Evolutionary conservation across 2,888 invertebrate genomes (phyloP).

Genomic region (Vesta saturnalis): DNA sequence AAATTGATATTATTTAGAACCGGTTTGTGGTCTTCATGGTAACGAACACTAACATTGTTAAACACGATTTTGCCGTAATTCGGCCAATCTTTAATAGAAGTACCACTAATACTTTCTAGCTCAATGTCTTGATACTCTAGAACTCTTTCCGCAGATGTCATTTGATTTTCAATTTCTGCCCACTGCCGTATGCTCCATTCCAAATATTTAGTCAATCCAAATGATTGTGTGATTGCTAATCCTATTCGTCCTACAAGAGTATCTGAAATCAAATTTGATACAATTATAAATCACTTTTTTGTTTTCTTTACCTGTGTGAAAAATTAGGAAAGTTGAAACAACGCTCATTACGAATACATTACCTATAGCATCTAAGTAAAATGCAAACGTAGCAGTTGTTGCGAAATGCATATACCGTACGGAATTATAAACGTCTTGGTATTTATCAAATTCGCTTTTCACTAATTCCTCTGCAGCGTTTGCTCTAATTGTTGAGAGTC

Average conservation of each 20-base stretch:
- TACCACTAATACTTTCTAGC: slow-evolving; percentile 52
- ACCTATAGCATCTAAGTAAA: slow-evolving; percentile 53
- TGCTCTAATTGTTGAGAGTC: slow-evolving; percentile 56
- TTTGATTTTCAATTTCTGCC: slow-evolving; percentile 81
- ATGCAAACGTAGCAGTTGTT: slow-evolving; percentile 52
- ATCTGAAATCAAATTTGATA: slow-evolving; percentile 60
- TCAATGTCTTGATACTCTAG: slow-evolving; percentile 62
- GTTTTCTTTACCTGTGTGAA: slow-evolving; percentile 23
- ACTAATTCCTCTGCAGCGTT: slow-evolving; percentile 53
- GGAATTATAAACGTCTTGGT: slow-evolving; percentile 57
- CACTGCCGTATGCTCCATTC: slow-evolving; percentile 82
- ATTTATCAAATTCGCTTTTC: slow-evolving; percentile 55
- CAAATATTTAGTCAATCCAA: slow-evolving; percentile 75
- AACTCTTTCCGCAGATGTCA: slow-evolving; percentile 90
- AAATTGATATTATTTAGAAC: slow-evolving; percentile 78
- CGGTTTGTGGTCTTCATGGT: slow-evolving; percentile 73
- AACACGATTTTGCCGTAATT: slow-evolving; percentile 74
- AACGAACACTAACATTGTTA: slow-evolving; percentile 74
- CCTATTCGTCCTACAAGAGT: slow-evolving; percentile 79
- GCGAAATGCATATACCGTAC: slow-evolving; percentile 53
- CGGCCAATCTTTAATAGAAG: slow-evolving; percentile 77
- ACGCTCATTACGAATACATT: slow-evolving; percentile 46
- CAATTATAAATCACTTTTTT: not conserved
- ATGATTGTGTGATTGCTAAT: slow-evolving; percentile 82
- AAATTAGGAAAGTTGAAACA: slow-evolving; percentile 37